Percentiles rank a stretch among this genome's conserved stretches.
phyloP scores from a whole-genome alignment of 2,888 invertebrate genomes.

The Onthophagus sagittarius region DNA sequence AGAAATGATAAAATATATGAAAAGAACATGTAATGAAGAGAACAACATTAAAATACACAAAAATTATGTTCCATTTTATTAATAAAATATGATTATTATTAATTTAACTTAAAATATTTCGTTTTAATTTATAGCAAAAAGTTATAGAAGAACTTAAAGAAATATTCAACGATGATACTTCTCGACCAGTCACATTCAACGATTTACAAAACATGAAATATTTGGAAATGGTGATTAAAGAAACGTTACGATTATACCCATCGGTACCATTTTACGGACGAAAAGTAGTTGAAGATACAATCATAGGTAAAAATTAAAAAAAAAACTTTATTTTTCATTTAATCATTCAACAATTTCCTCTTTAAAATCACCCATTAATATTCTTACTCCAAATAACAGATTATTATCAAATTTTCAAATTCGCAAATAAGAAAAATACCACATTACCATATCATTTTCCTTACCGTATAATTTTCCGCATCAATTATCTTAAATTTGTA shows the following conservation, averaged over 20 bases:
- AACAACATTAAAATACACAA: too few species aligned
- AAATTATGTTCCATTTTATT: too few species aligned
- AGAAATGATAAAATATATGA: too few species aligned
- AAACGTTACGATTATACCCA: constrained; percentile 38
- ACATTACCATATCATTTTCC: too few species aligned
- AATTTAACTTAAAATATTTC: background rate
- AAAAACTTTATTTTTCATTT: background rate
- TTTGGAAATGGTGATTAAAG: constrained; percentile 39
- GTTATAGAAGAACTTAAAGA: constrained; percentile 41
- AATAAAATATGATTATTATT: too few species aligned
- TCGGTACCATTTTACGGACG: constrained; percentile 37
- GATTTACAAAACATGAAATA: constrained; percentile 39
- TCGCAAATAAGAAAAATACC: too few species aligned
- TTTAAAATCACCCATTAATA: background rate
- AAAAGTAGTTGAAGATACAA: constrained; percentile 27
- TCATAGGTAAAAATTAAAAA: constrained; percentile 32
- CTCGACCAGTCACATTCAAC: constrained; percentile 32
- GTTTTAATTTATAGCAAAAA: constrained; percentile 38
- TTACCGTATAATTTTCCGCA: too few species aligned
- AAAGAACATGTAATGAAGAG: too few species aligned
- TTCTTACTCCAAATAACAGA: background rate
- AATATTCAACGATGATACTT: constrained; percentile 37
- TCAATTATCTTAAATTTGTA: background rate
- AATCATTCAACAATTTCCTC: background rate
- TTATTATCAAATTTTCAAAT: too few species aligned